Percentiles rank a stretch among this genome's conserved stretches.
phyloP scores from a whole-genome alignment of 2,888 invertebrate species.

The Deilephila porcellus region DNA sequence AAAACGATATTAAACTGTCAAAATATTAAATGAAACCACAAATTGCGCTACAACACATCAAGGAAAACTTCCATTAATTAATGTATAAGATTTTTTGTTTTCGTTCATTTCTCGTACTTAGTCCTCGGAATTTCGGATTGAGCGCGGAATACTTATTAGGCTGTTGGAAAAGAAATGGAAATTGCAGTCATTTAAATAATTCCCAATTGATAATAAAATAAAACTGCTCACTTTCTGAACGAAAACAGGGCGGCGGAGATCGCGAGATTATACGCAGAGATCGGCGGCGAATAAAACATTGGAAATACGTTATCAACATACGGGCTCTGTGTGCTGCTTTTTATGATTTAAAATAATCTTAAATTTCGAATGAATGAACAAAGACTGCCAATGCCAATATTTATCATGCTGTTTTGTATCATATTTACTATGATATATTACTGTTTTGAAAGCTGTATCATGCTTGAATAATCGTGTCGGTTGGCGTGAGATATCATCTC shows the following conservation, averaged over 20 bases:
- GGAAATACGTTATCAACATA: conserved; percentile 24
- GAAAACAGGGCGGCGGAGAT: conserved; percentile 13
- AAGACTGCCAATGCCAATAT: background rate
- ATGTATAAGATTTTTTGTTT: conserved; percentile 16
- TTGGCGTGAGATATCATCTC: too few relatives aligned
- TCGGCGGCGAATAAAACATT: background rate
- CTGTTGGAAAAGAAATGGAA: conserved; percentile 25
- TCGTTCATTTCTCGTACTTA: background rate
- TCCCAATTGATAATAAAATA: conserved; percentile 27
- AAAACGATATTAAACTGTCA: conserved; percentile 27
- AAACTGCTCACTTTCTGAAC: conserved; percentile 18
- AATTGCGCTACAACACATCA: conserved; percentile 4
- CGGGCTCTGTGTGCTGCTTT: background rate
- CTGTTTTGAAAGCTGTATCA: background rate
- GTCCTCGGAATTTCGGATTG: background rate
- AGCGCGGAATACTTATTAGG: conserved; percentile 25
- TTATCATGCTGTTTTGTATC: background rate
- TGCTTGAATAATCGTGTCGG: background rate
- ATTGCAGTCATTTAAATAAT: conserved; percentile 29
- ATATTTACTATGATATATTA: too few relatives aligned
- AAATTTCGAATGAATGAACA: background rate
- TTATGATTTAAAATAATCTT: conserved; percentile 10
- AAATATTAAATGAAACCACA: conserved; percentile 9
- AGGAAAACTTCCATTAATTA: background rate
- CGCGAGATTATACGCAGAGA: too few relatives aligned